phyloP scores from a whole-genome alignment of 2,113 vertebrate species.

The Hydrolagus affinis region DNA sequence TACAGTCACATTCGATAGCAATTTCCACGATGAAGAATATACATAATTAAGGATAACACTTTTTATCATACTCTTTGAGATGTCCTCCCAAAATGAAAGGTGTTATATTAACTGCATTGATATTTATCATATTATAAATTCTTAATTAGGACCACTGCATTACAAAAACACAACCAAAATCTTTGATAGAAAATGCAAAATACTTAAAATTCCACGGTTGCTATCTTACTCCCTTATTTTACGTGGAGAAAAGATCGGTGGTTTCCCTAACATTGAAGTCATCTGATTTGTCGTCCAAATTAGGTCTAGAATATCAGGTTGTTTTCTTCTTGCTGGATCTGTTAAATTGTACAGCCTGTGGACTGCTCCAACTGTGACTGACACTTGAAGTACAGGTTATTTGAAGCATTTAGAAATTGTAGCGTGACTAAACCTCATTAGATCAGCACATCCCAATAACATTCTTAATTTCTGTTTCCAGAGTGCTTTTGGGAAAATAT shows the following conservation, averaged over 20 bases:
- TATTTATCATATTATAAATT: too few species aligned
- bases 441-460: not conserved
- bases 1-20: too few species aligned
- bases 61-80: too few species aligned
- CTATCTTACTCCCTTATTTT: not conserved
- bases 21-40: too few species aligned
- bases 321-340: not conserved
- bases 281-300: not conserved
- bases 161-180: too few species aligned
- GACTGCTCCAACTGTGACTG: not conserved
- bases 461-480: slow-evolving; percentile 5
- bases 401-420: not conserved
- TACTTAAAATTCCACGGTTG: too few species aligned
- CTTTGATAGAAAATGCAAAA: too few species aligned
- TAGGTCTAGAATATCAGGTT: not conserved
- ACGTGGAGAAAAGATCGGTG: not conserved
- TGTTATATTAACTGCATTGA: too few species aligned
- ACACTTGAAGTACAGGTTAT: too few species aligned
- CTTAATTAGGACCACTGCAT: too few species aligned
- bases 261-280: not conserved
- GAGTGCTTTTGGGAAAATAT: not conserved
- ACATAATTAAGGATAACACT: too few species aligned
- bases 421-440: not conserved
- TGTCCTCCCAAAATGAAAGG: too few species aligned
- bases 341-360: not conserved